Evolutionary conservation across 2,797 vertebrate species (phyloP).

Genomic region (Orestias chungarensis): DNA sequence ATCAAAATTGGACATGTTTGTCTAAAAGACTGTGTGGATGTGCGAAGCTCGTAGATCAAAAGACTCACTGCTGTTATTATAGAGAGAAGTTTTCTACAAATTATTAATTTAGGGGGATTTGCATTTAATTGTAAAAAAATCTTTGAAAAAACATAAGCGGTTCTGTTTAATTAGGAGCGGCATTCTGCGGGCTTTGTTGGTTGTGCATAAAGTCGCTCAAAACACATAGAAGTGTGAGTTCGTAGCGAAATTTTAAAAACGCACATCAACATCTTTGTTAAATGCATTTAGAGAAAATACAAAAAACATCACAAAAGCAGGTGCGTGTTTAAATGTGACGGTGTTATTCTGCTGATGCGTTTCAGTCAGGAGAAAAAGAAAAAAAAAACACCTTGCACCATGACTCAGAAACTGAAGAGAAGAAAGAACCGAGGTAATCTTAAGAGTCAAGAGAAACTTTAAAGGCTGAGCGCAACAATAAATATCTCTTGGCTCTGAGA

Average conservation of each 20-base stretch:
- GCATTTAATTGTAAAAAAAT: not conserved
- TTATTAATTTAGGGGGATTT: not conserved
- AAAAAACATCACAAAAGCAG: constrained; percentile 18
- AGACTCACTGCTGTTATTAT: not conserved
- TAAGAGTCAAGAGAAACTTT: constrained; percentile 20
- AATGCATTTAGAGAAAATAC: constrained; percentile 2
- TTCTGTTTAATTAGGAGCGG: not conserved
- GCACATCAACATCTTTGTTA: constrained; percentile 24
- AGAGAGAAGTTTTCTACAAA: not conserved
- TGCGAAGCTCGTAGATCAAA: not conserved
- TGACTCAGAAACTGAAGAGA: constrained; percentile 37
- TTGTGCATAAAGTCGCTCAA: not conserved
- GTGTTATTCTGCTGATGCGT: constrained; percentile 12
- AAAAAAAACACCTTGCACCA: not conserved
- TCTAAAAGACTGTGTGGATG: not conserved
- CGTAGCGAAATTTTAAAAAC: constrained; percentile 3
- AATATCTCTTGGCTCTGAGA: constrained; percentile 24
- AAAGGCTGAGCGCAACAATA: constrained; percentile 22
- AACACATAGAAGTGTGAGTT: not conserved
- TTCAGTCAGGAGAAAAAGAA: constrained; percentile 29
- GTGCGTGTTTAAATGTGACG: not conserved
- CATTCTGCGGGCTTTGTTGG: not conserved
- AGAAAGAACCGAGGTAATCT: constrained; percentile 12
- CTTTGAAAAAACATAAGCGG: not conserved
- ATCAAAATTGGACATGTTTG: not conserved